phyloP scores from a whole-genome alignment of 2,113 vertebrate species.

The Passer montanus region DNA sequence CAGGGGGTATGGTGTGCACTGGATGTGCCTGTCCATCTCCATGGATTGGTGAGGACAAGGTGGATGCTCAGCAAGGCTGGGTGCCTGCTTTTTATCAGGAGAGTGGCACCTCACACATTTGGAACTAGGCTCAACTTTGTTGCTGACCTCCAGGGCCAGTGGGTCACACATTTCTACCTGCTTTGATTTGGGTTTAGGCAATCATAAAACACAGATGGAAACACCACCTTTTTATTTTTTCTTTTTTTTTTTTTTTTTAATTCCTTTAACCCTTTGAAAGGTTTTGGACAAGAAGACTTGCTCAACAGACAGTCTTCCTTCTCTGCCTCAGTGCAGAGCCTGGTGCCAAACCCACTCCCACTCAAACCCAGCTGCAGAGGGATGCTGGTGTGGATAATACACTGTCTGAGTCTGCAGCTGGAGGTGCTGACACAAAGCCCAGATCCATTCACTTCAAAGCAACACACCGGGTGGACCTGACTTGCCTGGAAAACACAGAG shows the following conservation, averaged over 20 bases:
- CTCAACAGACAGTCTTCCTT: not conserved
- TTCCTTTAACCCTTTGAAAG: not conserved
- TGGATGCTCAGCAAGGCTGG: rapidly evolving
- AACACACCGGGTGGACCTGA: not conserved
- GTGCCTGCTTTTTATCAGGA: not conserved
- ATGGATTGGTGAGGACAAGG: not conserved
- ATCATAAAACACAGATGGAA: not conserved
- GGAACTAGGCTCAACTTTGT: not conserved
- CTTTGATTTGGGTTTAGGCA: not conserved
- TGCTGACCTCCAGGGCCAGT: not conserved
- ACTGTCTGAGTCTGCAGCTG: rapidly evolving
- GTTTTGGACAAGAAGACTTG: not conserved
- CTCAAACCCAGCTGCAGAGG: not conserved
- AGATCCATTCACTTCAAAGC: not conserved
- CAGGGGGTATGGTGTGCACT: not conserved
- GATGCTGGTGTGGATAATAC: not conserved
- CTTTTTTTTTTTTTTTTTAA: rapidly evolving
- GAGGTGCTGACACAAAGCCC: not conserved
- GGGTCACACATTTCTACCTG: not conserved
- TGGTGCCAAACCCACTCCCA: not conserved
- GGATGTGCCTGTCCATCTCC: not conserved
- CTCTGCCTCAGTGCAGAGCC: not conserved
- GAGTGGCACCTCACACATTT: not conserved
- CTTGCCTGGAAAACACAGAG: not conserved
- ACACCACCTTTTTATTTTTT: no score